phyloP scores from a whole-genome alignment of 1,140 invertebrate species.

The Sycophila sp. region DNA sequence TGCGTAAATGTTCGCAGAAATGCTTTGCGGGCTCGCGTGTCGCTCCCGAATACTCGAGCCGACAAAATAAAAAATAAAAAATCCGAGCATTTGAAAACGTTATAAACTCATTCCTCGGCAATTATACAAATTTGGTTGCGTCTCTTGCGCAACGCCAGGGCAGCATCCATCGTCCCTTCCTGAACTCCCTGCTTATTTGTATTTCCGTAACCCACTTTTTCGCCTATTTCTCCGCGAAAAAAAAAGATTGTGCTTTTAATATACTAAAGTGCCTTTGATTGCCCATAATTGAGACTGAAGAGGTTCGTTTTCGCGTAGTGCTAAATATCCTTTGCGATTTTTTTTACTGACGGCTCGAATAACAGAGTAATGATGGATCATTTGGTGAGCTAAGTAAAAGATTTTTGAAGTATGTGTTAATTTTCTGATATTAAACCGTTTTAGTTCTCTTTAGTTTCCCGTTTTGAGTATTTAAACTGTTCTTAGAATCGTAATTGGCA shows the following conservation, averaged over 20 bases:
- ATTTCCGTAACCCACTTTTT: neutral
- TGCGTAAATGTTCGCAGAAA: conserved; percentile 34
- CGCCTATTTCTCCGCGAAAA: neutral
- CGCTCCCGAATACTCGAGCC: neutral
- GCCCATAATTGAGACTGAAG: conserved; percentile 6
- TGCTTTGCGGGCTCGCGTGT: conserved; percentile 1
- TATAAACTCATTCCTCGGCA: neutral
- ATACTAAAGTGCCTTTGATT: neutral
- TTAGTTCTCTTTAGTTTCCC: too few species aligned
- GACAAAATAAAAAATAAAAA: too few species aligned
- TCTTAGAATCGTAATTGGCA: too few species aligned
- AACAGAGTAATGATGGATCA: conserved; percentile 16
- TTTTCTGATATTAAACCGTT: neutral
- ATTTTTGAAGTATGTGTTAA: neutral
- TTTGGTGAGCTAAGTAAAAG: conserved; percentile 9
- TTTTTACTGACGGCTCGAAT: neutral
- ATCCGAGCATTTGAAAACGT: conserved; percentile 10
- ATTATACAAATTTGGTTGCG: conserved; percentile 19
- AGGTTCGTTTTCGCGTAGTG: neutral
- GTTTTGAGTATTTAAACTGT: too few species aligned
- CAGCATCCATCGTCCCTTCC: conserved; percentile 3
- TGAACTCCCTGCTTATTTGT: neutral
- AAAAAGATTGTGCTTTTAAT: conserved; percentile 24
- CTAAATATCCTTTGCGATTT: neutral
- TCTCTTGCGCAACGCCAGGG: neutral